A percentile compares a stretch with the other conserved stretches of the same genome.
Conservation (phyloP, 2,797 vertebrate genomes). For the Meriones psammophilus region DNA sequence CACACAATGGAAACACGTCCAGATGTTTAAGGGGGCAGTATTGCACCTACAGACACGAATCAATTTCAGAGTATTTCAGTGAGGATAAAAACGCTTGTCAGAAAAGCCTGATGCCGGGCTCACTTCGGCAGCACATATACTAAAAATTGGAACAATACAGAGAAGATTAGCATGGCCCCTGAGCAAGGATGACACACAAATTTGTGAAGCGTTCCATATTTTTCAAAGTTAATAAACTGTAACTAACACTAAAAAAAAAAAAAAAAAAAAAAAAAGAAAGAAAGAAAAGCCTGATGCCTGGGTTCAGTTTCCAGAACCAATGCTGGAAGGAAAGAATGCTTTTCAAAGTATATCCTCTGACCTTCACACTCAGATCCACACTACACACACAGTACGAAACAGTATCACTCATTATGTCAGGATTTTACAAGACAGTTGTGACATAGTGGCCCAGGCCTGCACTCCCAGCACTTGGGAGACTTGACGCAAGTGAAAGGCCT, state of each 20-base stretch:
- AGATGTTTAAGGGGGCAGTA: not conserved
- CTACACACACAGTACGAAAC: not conserved
- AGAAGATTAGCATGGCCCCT: too few species aligned
- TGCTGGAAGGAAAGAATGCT: not conserved
- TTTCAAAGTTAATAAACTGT: too few species aligned
- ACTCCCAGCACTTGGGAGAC: not conserved
- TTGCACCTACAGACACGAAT: not conserved
- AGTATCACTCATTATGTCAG: not conserved
- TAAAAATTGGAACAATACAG: too few species aligned
- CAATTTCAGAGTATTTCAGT: conserved; percentile 15
- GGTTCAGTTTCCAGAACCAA: not conserved
- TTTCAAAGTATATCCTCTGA: not conserved
- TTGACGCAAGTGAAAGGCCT: not conserved
- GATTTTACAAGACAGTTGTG: not conserved
- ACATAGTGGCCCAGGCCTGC: not conserved
- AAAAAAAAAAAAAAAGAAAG: too few species aligned
- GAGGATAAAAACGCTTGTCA: not conserved
- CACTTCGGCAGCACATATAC: not conserved
- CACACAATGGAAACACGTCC: not conserved
- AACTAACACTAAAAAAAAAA: too few species aligned
- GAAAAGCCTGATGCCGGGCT: too few species aligned
- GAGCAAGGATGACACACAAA: too few species aligned
- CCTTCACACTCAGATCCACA: not conserved
- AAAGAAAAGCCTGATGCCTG: not conserved
- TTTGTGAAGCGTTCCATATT: too few species aligned